A percentile compares a stretch with the other conserved stretches of the same genome.
These are phyloP conservation scores for Labeo calbasu DNA, from an alignment of 2,797 vertebrate species.

Conservation along the genomic window DNA sequence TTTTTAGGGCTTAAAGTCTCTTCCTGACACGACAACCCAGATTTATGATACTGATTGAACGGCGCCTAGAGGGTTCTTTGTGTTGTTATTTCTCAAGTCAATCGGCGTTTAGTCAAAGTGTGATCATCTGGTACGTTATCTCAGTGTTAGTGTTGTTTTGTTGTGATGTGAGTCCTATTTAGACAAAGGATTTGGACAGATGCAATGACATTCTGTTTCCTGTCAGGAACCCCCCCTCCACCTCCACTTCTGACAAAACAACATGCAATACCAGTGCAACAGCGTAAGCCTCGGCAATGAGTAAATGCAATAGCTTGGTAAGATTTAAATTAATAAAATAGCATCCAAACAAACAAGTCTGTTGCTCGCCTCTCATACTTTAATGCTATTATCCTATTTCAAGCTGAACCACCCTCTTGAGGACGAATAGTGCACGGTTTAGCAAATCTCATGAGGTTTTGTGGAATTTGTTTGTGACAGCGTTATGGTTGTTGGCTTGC, in stretches of 20 bases:
- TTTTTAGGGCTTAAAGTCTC: conserved; percentile 39
- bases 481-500: not conserved
- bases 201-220: conserved; percentile 17
- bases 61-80: conserved; percentile 29
- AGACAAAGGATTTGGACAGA: conserved; percentile 26
- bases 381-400: conserved; percentile 32
- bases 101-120: conserved; percentile 1
- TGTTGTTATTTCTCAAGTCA: conserved; percentile 20
- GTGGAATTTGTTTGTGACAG: conserved; percentile 11
- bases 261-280: conserved; percentile 59
- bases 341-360: conserved; percentile 21
- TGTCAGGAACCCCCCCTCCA: not conserved
- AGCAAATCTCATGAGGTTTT: conserved; percentile 17
- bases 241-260: not conserved
- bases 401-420: not conserved
- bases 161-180: not conserved
- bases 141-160: not conserved
- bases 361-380: not conserved
- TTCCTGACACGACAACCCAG: conserved; percentile 20
- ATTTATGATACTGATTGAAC: conserved; percentile 26
- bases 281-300: conserved; percentile 7
- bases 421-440: not conserved
- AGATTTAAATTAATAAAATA: conserved; percentile 27
- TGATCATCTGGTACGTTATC: not conserved
- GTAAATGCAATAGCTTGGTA: conserved; percentile 54